Conservation (phyloP, 2,888 invertebrate genomes). For the Lasioglossum marginatum region DNA sequence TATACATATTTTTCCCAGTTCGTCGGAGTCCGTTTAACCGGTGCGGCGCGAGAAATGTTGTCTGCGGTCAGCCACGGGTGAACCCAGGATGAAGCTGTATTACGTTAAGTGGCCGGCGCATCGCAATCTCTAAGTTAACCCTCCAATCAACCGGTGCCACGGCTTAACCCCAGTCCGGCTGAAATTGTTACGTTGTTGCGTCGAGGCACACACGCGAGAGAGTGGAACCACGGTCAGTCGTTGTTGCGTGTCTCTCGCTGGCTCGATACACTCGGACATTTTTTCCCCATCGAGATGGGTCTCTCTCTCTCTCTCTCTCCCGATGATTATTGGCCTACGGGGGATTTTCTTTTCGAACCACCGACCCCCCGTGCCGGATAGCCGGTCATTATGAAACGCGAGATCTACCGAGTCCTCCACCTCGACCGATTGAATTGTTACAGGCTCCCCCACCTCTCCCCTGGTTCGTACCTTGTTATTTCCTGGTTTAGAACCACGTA, state of each 20-base stretch:
- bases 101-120: constrained; percentile 14
- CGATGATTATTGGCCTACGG: constrained; percentile 29
- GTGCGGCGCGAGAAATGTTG: not conserved
- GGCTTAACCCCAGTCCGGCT: not conserved
- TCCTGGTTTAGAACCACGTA: not conserved
- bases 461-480: not conserved
- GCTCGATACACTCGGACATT: not conserved
- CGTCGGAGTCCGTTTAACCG: constrained; percentile 16
- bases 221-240: not conserved
- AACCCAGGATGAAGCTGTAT: not conserved
- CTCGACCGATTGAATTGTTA: constrained; percentile 41
- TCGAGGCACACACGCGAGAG: constrained; percentile 3
- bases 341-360: constrained; percentile 6
- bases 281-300: not conserved
- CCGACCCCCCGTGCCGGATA: not conserved
- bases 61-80: not conserved
- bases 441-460: not conserved
- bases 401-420: not conserved
- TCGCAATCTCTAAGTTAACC: constrained; percentile 34
- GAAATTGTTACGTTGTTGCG: constrained; percentile 48
- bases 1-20: not conserved
- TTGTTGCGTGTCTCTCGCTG: not conserved
- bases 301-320: not conserved
- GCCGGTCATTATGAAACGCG: constrained; percentile 33
- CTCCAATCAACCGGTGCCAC: constrained; percentile 34